A percentile compares a stretch with the other conserved stretches of the same genome.
Evolutionary conservation across 2,888 invertebrate genomes (phyloP).

Genomic region (Diarsia dahlii): DNA sequence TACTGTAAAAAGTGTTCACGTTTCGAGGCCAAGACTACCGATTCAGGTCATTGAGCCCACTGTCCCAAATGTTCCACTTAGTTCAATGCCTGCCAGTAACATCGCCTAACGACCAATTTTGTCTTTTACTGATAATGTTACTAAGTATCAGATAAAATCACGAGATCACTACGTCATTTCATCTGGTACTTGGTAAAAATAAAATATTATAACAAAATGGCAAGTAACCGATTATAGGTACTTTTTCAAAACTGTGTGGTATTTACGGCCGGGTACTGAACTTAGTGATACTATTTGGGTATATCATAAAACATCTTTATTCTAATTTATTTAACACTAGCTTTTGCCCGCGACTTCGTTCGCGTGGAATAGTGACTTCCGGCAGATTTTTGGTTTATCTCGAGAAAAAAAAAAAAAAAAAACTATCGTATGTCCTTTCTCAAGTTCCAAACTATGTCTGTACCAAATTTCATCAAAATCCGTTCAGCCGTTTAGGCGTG

Average conservation of each 20-base stretch:
- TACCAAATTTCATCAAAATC: too few relatives aligned
- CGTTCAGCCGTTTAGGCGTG: too few relatives aligned
- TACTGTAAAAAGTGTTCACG: background rate
- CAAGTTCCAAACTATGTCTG: too few relatives aligned
- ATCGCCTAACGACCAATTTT: background rate
- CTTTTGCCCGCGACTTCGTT: too few relatives aligned
- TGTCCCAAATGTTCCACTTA: background rate
- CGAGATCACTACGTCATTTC: background rate
- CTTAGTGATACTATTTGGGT: background rate
- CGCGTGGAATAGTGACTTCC: too few relatives aligned
- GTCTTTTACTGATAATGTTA: background rate
- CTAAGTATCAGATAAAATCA: too few relatives aligned
- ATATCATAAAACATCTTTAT: background rate
- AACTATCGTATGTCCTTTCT: too few relatives aligned
- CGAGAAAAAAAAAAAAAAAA: too few relatives aligned
- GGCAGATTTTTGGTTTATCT: too few relatives aligned
- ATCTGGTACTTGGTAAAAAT: background rate
- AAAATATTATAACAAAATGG: background rate
- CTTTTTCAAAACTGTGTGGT: background rate
- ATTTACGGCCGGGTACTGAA: background rate
- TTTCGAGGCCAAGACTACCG: background rate
- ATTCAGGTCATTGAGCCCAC: conserved; percentile 3
- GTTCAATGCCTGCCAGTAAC: background rate
- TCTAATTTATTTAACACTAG: background rate
- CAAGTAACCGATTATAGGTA: background rate